Percentiles rank a stretch among this genome's conserved stretches.
Evolutionary conservation across 2,888 invertebrate genomes (phyloP).

Genomic region (Drosophila macrospina): DNA sequence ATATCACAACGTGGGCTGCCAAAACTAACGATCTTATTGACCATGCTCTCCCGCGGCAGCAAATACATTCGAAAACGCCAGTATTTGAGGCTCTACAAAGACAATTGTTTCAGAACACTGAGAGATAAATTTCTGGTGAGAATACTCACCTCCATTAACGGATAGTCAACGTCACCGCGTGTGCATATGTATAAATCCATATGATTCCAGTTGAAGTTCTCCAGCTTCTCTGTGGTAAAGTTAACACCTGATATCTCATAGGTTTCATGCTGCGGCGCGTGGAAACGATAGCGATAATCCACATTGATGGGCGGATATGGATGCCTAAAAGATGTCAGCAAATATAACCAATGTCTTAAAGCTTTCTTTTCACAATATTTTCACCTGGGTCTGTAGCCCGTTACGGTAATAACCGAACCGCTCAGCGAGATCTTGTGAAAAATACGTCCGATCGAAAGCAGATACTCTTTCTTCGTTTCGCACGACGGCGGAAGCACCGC

Average conservation of each 20-base stretch:
- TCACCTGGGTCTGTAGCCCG: constrained; percentile 96
- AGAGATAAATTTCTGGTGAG: not conserved
- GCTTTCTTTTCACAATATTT: too few species aligned
- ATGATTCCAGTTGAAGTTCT: constrained; percentile 99
- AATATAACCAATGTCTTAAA: not conserved
- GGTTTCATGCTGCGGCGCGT: constrained; percentile 95
- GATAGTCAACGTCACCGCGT: constrained; percentile 96
- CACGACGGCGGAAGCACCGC: constrained; percentile 83
- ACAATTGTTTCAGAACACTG: not conserved
- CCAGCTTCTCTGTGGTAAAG: constrained; percentile 96
- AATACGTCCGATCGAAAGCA: constrained; percentile 96
- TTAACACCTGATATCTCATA: constrained; percentile 98
- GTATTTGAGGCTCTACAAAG: constrained; percentile 91
- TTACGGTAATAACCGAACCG: constrained; percentile 96
- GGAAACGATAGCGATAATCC: constrained; percentile 95
- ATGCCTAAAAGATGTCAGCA: constrained; percentile 87
- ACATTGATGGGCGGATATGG: constrained; percentile 97
- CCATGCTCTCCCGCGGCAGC: constrained; percentile 92
- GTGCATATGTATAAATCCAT: constrained; percentile 98
- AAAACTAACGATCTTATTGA: constrained; percentile 91
- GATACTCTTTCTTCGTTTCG: constrained; percentile 89
- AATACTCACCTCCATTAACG: constrained; percentile 91
- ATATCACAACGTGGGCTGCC: constrained; percentile 92
- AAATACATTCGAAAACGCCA: constrained; percentile 97
- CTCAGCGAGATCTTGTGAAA: constrained; percentile 95